Evolutionary conservation across 2,797 vertebrate species (phyloP), one percentile per base, ranked within the genome.

Genomic region (Phrynocephalus forsythii): DNA sequence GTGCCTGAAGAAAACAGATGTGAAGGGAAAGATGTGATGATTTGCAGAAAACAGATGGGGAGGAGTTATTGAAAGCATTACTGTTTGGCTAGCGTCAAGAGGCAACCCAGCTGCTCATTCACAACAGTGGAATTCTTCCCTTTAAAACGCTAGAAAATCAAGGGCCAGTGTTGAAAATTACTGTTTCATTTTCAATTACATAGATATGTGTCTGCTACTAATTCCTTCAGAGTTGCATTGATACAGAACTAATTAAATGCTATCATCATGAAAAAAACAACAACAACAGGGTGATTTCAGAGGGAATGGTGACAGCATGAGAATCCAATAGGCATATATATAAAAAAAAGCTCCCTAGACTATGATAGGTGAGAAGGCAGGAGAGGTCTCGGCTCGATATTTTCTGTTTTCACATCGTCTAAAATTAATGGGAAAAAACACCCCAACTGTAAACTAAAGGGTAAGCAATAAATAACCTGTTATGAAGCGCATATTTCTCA

Each of bases 381-480:
- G 33, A 30, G 4, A n/a, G 48, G 26, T 7, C 68, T 79, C 73
- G 85, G 26, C 56, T 87, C 69, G 30, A 4, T 22, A 33, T 86
- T 71, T 82, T 83, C 11, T 83, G 69, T 6, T 0, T 30, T 18
- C 20, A 30, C 26, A 48, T 69, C 22, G 0, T 0, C 60, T 85
- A 60, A 67, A 87, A 88, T 66, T 68, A 82, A 79, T 79, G 56
- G 50, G 79, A 84, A 84, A 26, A 69, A 13, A 48, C 30, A 83
- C 87, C 86, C 7, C 85, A 82, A 88, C 75, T 79, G 75, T 73
- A 50, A 77, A 56, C 30, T 77, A 90, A 90, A 85, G 44, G 44
- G 63, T 80, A 73, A 71, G 68, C 1, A 13, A 75, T 73, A 79
- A 86, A 69, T 81, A 90, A 72, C 22, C 28, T 68, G 11, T 86